phyloP scores from a whole-genome alignment of 2,888 invertebrate genomes.

The Drosophila falleni region DNA sequence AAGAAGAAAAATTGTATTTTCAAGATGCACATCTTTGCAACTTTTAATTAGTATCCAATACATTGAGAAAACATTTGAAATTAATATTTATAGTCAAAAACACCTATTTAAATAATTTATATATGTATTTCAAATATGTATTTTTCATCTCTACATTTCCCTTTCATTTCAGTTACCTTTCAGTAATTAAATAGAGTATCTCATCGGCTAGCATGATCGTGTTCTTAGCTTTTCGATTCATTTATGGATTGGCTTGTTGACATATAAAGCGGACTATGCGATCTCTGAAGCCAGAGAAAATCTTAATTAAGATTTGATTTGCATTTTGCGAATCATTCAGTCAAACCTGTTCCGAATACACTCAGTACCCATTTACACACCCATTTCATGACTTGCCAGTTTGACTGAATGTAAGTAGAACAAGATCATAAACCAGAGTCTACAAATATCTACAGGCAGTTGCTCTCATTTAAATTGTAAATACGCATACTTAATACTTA shows the following conservation, averaged over 20 bases:
- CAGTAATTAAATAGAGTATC: constrained; percentile 3
- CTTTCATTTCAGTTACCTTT: no score
- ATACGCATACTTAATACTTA: constrained; percentile 1
- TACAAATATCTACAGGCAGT: constrained; percentile 24
- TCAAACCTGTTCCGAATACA: constrained; percentile 44
- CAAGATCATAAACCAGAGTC: constrained; percentile 30
- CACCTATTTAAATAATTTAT: no score
- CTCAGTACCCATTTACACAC: constrained; percentile 33
- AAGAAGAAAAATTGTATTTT: neutral
- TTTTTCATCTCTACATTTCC: neutral
- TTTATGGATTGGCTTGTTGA: constrained; percentile 45
- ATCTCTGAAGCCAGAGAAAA: constrained; percentile 29
- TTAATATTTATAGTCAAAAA: no score
- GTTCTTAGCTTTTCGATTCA: neutral
- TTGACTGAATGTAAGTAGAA: constrained; percentile 41
- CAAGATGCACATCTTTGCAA: neutral
- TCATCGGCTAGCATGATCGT: neutral
- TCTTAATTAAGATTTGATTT: constrained; percentile 37
- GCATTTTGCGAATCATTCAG: constrained; percentile 37
- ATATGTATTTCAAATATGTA: neutral
- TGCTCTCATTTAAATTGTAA: constrained; percentile 8
- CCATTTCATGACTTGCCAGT: constrained; percentile 42
- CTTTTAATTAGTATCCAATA: no score
- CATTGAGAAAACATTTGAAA: no score
- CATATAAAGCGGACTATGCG: constrained; percentile 41